Conservation (phyloP, 2,797 vertebrate genomes). For the Tamandua tetradactyla region DNA sequence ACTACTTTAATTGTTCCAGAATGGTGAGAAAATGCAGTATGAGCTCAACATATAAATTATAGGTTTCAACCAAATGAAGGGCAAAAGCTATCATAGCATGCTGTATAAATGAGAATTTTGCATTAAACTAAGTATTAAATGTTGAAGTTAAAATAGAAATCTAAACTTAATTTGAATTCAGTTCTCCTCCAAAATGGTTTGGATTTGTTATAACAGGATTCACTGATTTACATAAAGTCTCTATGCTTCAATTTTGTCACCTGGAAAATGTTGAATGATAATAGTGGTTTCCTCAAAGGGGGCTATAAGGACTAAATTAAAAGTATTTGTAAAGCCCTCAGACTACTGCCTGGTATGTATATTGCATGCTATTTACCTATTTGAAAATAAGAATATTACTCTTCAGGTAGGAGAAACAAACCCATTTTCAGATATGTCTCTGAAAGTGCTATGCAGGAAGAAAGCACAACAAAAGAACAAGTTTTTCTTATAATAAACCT, state of each 20-base stretch:
- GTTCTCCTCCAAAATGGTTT: not conserved
- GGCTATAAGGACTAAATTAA: not conserved
- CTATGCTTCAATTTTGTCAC: not conserved
- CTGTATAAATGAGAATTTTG: not conserved
- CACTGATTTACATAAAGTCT: not conserved
- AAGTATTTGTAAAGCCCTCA: not conserved
- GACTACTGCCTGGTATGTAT: not conserved
- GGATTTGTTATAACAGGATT: not conserved
- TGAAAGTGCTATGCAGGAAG: not conserved
- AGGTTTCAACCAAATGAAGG: not conserved
- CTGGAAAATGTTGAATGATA: not conserved
- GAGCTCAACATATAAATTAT: not conserved
- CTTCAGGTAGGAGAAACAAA: not conserved
- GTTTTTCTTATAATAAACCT: not conserved
- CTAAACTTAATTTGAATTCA: not conserved
- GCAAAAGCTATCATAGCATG: not conserved
- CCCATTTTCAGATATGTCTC: not conserved
- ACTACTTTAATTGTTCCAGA: not conserved
- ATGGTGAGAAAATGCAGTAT: not conserved
- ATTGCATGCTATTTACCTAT: too few relatives aligned
- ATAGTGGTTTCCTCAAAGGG: not conserved
- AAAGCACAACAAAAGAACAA: not conserved
- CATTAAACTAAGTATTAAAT: not conserved
- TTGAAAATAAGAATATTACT: not conserved
- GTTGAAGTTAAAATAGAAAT: conserved; percentile 9